Percentiles rank a stretch among this genome's conserved stretches.
These are phyloP conservation scores for Monarcha castaneiventris DNA, from an alignment of 2,113 vertebrate species.

Conservation along the genomic window DNA sequence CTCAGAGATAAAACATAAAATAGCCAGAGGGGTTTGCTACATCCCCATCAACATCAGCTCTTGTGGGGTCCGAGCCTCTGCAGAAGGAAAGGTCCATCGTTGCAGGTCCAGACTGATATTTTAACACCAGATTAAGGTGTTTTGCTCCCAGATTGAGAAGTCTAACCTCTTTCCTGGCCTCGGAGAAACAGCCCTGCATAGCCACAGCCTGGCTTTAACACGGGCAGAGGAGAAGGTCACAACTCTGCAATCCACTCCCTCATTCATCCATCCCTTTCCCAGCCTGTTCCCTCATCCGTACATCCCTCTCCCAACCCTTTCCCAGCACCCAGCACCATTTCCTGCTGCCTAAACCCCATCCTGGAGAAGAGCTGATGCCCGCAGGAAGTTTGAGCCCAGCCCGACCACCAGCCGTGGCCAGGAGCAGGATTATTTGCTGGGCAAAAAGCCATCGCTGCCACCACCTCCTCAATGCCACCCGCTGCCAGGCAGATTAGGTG, in stretches of 20 bases:
- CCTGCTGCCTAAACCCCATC: neutral
- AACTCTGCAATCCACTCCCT: neutral
- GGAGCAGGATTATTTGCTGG: neutral
- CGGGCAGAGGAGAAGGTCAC: fast-evolving
- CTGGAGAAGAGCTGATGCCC: neutral
- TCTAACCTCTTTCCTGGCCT: neutral
- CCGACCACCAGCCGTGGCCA: fast-evolving
- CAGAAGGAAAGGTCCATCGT: neutral
- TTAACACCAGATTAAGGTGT: neutral
- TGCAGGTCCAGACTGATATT: neutral
- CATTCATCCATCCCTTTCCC: neutral
- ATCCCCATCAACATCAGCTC: neutral
- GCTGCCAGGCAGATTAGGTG: neutral
- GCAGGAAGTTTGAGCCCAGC: neutral
- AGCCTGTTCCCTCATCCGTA: neutral
- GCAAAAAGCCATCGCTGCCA: neutral
- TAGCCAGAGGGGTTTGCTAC: neutral
- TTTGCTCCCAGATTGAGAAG: neutral
- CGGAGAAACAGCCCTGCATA: fast-evolving
- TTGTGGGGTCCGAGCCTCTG: fast-evolving
- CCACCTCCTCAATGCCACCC: neutral
- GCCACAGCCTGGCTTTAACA: neutral
- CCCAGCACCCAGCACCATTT: neutral
- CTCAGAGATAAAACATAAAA: neutral
- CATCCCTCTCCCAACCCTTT: neutral